Conservation (phyloP, 2,113 vertebrate species). For the Erinaceus europaeus region DNA sequence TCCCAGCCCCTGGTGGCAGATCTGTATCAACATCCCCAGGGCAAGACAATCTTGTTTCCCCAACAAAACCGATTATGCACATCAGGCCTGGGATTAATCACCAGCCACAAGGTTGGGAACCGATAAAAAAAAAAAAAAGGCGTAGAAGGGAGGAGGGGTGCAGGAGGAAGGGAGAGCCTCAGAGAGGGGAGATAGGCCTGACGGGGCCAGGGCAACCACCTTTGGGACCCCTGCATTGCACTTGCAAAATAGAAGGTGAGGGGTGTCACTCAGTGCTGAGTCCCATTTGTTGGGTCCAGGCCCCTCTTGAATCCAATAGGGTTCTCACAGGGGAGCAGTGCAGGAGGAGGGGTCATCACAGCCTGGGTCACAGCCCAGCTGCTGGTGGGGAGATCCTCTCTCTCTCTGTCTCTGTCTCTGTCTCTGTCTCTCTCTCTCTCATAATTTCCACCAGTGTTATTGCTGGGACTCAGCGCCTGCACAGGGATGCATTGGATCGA, state of each 20-base stretch:
- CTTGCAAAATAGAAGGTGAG: too few species aligned
- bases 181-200: too few species aligned
- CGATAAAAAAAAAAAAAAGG: slow-evolving; percentile 5
- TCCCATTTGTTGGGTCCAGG: background rate
- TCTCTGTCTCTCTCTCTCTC: too few species aligned
- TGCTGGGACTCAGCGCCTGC: too few species aligned
- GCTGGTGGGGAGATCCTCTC: background rate
- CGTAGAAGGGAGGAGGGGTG: background rate
- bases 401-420: too few species aligned
- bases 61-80: slow-evolving; percentile 65
- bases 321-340: too few species aligned
- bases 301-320: background rate
- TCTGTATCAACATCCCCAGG: slow-evolving; percentile 54
- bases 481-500: too few species aligned
- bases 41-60: slow-evolving; percentile 66
- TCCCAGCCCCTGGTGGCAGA: background rate
- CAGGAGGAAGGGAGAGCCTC: background rate
- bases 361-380: background rate
- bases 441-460: too few species aligned
- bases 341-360: background rate
- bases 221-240: too few species aligned
- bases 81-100: slow-evolving; percentile 61
- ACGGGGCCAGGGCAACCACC: fast-evolving
- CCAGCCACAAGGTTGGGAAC: slow-evolving; percentile 12
- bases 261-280: too few species aligned